Evolutionary conservation across 2,888 invertebrate species (phyloP), one percentile per base, ranked within the genome.

Genomic region (Platerodrilus igneus): DNA sequence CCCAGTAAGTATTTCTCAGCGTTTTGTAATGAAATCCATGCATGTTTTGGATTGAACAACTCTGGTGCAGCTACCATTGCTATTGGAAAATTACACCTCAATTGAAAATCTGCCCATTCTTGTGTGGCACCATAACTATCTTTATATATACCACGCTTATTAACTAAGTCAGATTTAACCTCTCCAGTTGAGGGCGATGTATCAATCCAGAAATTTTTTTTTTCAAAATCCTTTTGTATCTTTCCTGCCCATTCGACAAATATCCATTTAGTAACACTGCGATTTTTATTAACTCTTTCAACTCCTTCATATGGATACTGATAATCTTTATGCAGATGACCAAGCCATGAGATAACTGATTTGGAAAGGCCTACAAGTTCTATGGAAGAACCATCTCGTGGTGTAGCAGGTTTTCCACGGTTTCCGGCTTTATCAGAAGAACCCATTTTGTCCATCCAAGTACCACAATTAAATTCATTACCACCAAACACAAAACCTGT

Each of bases 381-480:
- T 20, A 99, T 81, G 11, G 97, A 96, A 37, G 91, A 88, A 34
- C 99, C 99, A 74, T 99, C 95, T 59, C 96, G 79, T 1, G 99
- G 96, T 4, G 96, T 91, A 27, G 94, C 93, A 6, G 99, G 99
- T 53, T 81, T 78, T 8, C 97, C 96, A 58, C 85, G 80, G 61
- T 83, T 96, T 38, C 89, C 90, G 8, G 95, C 92, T 60, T 79
- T 79, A 37, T 86, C 86, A 8, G 92, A 93, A 15, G 93, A 93
- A 17, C 99, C 99, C 97, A 99, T 99, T 75, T 99, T 99, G 70
- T 99, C 97, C 97, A 99, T 99, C 99, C 99, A 99, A 1, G 99
- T 99, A 46, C 97, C 99, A 69, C 95, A 96, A 70, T 99, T 99
- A 64, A 80, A 80, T 45, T 82, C 83, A 72, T 95, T 99, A 19